These are phyloP conservation scores for Druon quercuslanigerum DNA, from an alignment of 1,140 invertebrate genomes.

Conservation along the genomic window DNA sequence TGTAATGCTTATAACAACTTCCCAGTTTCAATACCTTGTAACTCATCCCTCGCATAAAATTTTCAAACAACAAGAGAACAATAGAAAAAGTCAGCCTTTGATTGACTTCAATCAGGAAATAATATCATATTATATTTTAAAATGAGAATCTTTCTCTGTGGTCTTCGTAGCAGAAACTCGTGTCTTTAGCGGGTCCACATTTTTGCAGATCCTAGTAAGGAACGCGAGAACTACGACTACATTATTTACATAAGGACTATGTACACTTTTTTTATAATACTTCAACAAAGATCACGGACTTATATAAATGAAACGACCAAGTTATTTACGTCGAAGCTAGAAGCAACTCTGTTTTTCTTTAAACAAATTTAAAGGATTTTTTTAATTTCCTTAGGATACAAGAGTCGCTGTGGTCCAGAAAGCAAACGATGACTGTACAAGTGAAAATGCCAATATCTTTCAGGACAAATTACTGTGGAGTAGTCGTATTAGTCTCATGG, in stretches of 20 bases:
- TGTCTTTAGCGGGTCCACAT: neutral
- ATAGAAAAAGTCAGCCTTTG: neutral
- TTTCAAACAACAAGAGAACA: conserved; percentile 1
- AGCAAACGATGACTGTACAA: neutral
- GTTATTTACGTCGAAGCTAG: neutral
- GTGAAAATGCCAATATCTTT: too few relatives aligned
- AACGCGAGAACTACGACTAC: conserved; percentile 45
- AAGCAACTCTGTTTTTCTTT: neutral
- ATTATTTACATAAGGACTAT: conserved; percentile 61
- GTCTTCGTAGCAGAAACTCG: conserved; percentile 25
- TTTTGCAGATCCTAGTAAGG: conserved; percentile 2
- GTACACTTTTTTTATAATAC: conserved; percentile 47
- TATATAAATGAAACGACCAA: neutral
- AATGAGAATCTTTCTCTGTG: conserved; percentile 15
- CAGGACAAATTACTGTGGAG: too few relatives aligned
- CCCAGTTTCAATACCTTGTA: neutral
- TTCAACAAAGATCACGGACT: conserved; percentile 20
- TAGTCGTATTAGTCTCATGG: too few relatives aligned
- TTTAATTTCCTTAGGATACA: neutral
- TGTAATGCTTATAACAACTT: neutral
- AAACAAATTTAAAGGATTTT: neutral
- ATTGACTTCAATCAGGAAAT: neutral
- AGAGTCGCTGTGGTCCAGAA: conserved; percentile 9
- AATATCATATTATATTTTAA: neutral
- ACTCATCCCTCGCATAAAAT: neutral